Percentiles rank a stretch among this genome's conserved stretches.
These are phyloP conservation scores for Leptestheria dahalacensis DNA, from an alignment of 1,140 invertebrate genomes.

Conservation along the genomic window DNA sequence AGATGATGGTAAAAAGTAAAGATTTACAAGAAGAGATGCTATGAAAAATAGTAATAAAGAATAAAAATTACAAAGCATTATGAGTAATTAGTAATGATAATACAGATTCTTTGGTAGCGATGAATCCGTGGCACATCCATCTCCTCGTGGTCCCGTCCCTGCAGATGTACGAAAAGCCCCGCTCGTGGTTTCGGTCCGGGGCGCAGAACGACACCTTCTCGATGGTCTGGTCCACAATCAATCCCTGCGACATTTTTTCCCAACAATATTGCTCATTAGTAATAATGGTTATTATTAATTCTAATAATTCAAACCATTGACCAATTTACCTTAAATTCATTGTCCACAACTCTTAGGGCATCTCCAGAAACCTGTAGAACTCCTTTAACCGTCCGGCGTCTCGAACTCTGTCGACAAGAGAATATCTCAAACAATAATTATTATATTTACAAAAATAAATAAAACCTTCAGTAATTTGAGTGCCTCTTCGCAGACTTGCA, in stretches of 20 bases:
- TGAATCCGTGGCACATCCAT: slow-evolving; percentile 99
- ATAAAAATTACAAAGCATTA: neutral
- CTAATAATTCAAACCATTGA: too few relatives aligned
- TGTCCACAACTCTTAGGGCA: slow-evolving; percentile 91
- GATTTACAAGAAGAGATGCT: neutral
- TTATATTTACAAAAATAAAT: neutral
- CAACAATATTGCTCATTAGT: neutral
- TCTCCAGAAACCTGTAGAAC: slow-evolving; percentile 93
- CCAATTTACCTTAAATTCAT: slow-evolving; percentile 79
- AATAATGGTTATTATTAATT: neutral
- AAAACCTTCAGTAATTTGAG: slow-evolving; percentile 82
- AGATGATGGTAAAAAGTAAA: too few relatives aligned
- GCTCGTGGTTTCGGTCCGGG: slow-evolving; percentile 93
- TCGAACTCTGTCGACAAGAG: neutral
- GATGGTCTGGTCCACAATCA: slow-evolving; percentile 98
- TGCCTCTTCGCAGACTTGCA: slow-evolving; percentile 98
- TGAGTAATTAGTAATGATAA: neutral
- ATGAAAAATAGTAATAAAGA: neutral
- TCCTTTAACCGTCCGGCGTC: slow-evolving; percentile 68
- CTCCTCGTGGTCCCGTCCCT: slow-evolving; percentile 65
- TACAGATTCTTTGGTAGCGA: slow-evolving; percentile 83
- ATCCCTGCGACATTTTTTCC: slow-evolving; percentile 44
- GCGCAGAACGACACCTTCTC: slow-evolving; percentile 99
- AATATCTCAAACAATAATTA: neutral
- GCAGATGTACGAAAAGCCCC: slow-evolving; percentile 90